Evolutionary conservation across 2,888 invertebrate genomes (phyloP).

Genomic region (Acrobasis consociella): DNA sequence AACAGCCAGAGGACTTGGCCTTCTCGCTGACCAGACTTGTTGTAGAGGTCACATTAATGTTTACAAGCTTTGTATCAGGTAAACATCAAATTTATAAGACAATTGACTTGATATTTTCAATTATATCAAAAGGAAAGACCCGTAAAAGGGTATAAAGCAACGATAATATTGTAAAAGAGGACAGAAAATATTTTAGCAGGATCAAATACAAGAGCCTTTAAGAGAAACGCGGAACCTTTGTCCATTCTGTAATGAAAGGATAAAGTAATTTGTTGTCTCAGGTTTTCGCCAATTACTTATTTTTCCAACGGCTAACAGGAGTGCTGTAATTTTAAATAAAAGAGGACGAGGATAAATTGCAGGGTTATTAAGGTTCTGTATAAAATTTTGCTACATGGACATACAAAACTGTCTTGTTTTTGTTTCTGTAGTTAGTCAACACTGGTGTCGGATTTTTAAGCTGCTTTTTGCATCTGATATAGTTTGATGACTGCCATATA

Average conservation of each 20-base stretch:
- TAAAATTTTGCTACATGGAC: not conserved
- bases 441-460: too few relatives aligned
- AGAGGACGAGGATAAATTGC: not conserved
- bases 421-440: too few relatives aligned
- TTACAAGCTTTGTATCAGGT: too few relatives aligned
- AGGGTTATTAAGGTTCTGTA: not conserved
- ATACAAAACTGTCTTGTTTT: too few relatives aligned
- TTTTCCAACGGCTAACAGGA: constrained; percentile 10
- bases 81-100: too few relatives aligned
- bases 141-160: not conserved
- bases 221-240: constrained; percentile 1
- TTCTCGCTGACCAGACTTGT: too few relatives aligned
- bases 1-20: too few relatives aligned
- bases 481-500: too few relatives aligned
- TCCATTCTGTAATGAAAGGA: constrained; percentile 11
- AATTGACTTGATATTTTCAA: not conserved
- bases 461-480: too few relatives aligned
- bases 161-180: not conserved
- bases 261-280: constrained; percentile 14
- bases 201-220: not conserved
- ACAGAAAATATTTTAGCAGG: not conserved
- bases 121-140: not conserved
- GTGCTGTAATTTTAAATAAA: constrained; percentile 5
- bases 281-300: constrained; percentile 19
- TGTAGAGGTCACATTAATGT: too few relatives aligned